These are phyloP conservation scores for Archips xylosteana DNA, from an alignment of 2,888 invertebrate species.

Conservation along the genomic window DNA sequence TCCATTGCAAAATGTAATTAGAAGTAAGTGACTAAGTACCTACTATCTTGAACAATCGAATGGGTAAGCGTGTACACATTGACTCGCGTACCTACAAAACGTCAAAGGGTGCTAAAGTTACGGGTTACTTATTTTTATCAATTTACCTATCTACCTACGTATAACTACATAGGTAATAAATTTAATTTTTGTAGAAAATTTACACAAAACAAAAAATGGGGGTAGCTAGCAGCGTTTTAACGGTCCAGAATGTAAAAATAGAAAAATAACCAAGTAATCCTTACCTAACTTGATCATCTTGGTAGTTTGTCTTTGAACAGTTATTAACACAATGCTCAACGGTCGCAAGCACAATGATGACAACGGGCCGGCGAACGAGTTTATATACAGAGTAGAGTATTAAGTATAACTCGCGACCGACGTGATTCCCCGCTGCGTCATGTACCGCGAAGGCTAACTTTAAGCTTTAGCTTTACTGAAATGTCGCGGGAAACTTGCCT, in stretches of 20 bases:
- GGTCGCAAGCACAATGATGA: slow-evolving; percentile 1
- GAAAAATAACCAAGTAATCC: neutral
- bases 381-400: slow-evolving; percentile 14
- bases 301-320: neutral
- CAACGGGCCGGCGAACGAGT: neutral
- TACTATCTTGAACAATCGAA: neutral
- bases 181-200: no score
- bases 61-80: neutral
- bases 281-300: neutral
- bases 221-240: no score
- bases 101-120: neutral
- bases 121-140: neutral
- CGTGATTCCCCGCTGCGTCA: slow-evolving; percentile 36
- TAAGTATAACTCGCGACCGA: neutral
- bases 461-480: slow-evolving; percentile 19
- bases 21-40: no score
- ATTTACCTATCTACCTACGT: neutral
- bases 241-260: neutral
- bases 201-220: no score
- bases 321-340: neutral
- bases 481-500: slow-evolving; percentile 13
- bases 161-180: neutral
- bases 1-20: slow-evolving; percentile 21
- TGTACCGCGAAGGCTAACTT: slow-evolving; percentile 8
- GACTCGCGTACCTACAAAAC: neutral